Percentiles rank a stretch among this genome's conserved stretches.
Conservation (phyloP, 2,797 vertebrate genomes). For the Pyrrhura leucotis region DNA sequence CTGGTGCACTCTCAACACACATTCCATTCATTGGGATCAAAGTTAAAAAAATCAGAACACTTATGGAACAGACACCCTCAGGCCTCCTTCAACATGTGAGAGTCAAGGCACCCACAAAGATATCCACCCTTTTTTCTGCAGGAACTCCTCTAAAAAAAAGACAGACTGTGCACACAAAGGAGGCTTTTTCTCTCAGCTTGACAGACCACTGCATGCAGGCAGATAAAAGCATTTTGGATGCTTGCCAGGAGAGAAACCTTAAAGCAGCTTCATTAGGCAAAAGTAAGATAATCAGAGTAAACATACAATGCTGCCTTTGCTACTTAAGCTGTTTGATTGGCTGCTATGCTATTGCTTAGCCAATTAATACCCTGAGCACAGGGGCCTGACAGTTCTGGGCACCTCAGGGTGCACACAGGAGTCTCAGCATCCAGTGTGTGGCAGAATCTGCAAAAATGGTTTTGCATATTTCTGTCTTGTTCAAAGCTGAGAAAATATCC, state of each 20-base stretch:
- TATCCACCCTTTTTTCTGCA: not conserved
- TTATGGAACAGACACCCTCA: constrained; percentile 20
- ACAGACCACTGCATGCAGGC: constrained; percentile 50
- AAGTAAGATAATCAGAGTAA: constrained; percentile 73
- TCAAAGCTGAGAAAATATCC: constrained; percentile 1
- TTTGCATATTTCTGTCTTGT: not conserved
- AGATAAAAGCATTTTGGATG: constrained; percentile 68
- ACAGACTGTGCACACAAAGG: constrained; percentile 45
- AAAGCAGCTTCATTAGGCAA: constrained; percentile 71
- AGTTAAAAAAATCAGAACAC: not conserved
- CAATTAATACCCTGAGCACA: constrained; percentile 63
- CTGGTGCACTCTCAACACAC: not conserved
- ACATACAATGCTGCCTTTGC: constrained; percentile 67
- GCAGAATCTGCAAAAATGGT: constrained; percentile 8
- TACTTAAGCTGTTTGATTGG: constrained; percentile 66
- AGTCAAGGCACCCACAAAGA: constrained; percentile 22
- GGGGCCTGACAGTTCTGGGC: constrained; percentile 4
- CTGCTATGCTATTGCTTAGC: constrained; percentile 26
- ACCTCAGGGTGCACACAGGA: not conserved
- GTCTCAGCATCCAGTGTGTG: not conserved
- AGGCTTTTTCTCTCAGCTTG: constrained; percentile 56
- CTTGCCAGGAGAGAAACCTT: constrained; percentile 64
- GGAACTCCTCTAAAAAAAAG: not conserved
- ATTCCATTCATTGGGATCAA: not conserved
- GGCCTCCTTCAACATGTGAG: constrained; percentile 19